A percentile compares a stretch with the other conserved stretches of the same genome.
Evolutionary conservation across 2,888 invertebrate species (phyloP).

Genomic region (Rotaria socialis): DNA sequence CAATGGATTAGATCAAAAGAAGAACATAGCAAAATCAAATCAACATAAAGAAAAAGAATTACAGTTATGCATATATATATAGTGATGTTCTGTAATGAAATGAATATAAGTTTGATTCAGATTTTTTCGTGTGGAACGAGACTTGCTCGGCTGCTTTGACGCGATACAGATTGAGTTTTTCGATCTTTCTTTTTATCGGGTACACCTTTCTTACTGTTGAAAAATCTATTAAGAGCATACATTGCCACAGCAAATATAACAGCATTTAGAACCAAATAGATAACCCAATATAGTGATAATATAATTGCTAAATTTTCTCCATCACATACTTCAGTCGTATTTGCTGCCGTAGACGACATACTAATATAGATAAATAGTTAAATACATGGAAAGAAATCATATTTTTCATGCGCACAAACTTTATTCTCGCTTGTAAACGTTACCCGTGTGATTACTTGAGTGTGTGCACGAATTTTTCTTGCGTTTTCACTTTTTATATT

Average conservation of each 20-base stretch:
- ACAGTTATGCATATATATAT: too few species aligned
- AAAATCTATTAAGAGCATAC: background rate
- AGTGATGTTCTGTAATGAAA: too few species aligned
- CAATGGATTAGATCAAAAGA: too few species aligned
- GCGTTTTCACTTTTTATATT: background rate
- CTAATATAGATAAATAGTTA: background rate
- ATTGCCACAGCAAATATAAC: background rate
- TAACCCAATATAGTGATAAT: background rate
- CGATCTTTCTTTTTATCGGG: too few species aligned
- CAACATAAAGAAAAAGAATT: too few species aligned
- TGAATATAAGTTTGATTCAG: too few species aligned
- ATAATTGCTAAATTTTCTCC: background rate
- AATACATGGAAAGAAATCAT: background rate
- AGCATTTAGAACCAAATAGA: background rate
- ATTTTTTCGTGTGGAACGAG: background rate
- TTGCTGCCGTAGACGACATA: background rate
- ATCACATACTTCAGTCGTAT: background rate
- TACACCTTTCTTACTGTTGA: background rate
- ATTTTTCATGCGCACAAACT: too few species aligned
- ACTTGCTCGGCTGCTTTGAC: background rate
- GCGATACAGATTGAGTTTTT: background rate
- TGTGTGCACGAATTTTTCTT: background rate
- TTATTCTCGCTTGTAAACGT: too few species aligned
- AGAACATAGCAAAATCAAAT: too few species aligned
- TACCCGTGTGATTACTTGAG: background rate